phyloP scores from a whole-genome alignment of 2,888 invertebrate species.

The Anticlea derivata region DNA sequence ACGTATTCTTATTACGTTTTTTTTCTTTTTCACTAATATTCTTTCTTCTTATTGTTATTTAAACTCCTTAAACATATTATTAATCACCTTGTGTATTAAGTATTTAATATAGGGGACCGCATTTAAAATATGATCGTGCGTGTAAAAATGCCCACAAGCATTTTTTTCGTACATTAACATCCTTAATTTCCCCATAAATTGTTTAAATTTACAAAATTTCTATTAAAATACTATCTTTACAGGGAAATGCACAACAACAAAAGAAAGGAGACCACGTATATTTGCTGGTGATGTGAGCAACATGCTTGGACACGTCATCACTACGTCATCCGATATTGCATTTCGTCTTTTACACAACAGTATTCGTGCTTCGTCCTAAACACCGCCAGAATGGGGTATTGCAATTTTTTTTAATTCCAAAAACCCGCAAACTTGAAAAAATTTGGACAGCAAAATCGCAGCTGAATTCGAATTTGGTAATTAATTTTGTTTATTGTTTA shows the following conservation, averaged over 20 bases:
- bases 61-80: too few relatives aligned
- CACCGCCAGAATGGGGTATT: slow-evolving; percentile 75
- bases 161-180: slow-evolving; percentile 39
- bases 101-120: slow-evolving; percentile 60
- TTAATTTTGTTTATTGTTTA: slow-evolving; percentile 11
- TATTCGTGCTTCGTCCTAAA: slow-evolving; percentile 79
- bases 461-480: slow-evolving; percentile 21
- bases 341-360: slow-evolving; percentile 69
- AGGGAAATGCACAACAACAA: slow-evolving; percentile 77
- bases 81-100: too few relatives aligned
- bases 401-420: slow-evolving; percentile 53
- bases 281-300: slow-evolving; percentile 66
- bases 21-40: too few relatives aligned
- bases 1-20: too few relatives aligned
- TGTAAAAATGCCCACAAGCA: slow-evolving; percentile 60
- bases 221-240: slow-evolving; percentile 57
- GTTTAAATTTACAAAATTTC: too few relatives aligned
- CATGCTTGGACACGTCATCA: slow-evolving; percentile 33
- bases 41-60: too few relatives aligned
- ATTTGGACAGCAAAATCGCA: slow-evolving; percentile 4
- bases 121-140: slow-evolving; percentile 58
- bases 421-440: slow-evolving; percentile 23
- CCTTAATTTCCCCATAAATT: slow-evolving; percentile 1
- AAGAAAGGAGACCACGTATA: slow-evolving; percentile 72
- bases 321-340: slow-evolving; percentile 38